Conservation (phyloP, 2,113 vertebrate genomes). For the Elaphurus davidianus region DNA sequence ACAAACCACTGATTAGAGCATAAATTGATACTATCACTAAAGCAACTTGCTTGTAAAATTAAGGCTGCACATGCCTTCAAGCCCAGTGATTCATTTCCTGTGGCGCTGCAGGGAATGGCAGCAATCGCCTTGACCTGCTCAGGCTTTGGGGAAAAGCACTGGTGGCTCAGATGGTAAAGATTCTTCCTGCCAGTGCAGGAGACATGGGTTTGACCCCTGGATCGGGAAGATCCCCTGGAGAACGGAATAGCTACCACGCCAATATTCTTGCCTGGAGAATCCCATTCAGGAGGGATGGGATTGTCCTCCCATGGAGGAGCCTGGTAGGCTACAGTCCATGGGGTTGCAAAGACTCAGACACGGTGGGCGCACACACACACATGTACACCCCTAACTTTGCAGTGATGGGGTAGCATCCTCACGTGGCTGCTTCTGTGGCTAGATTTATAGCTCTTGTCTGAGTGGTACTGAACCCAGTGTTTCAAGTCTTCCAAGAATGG, state of each 20-base stretch:
- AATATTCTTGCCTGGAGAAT: not conserved
- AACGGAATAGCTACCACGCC: not conserved
- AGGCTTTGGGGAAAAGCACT: not conserved
- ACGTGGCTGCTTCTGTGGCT: not conserved
- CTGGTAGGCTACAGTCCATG: not conserved
- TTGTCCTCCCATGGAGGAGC: not conserved
- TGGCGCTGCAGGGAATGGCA: not conserved
- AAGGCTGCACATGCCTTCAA: not conserved
- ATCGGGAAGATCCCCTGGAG: not conserved
- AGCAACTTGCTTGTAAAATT: not conserved
- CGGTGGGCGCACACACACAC: not conserved
- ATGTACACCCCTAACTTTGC: not conserved
- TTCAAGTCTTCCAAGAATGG: not conserved
- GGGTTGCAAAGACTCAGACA: not conserved
- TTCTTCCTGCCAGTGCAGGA: not conserved
- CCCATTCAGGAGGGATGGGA: not conserved
- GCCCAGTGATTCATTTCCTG: not conserved
- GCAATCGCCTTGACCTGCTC: not conserved
- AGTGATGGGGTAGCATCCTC: not conserved
- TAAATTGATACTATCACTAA: not conserved
- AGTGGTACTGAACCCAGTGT: not conserved
- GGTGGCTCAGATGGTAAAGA: not conserved
- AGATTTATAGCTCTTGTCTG: not conserved
- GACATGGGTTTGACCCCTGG: not conserved
- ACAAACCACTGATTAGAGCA: not conserved